phyloP scores from a whole-genome alignment of 2,797 vertebrate species.

The Orestias chungarensis region DNA sequence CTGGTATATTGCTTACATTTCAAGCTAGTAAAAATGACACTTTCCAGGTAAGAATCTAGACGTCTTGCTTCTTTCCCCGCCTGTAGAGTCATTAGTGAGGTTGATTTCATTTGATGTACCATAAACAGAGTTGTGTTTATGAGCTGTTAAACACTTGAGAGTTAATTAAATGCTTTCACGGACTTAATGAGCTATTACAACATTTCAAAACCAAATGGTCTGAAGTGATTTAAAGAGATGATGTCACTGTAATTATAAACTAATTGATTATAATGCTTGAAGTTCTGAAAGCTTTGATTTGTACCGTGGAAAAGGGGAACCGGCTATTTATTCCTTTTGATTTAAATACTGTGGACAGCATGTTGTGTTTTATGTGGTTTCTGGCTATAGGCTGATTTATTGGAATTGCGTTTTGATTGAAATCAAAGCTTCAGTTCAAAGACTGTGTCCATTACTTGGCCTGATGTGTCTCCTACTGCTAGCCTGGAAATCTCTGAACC shows the following conservation, averaged over 20 bases:
- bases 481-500: slow-evolving; percentile 49
- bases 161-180: slow-evolving; percentile 27
- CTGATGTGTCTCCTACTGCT: slow-evolving; percentile 54
- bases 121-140: slow-evolving; percentile 26
- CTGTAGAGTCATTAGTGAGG: slow-evolving; percentile 29
- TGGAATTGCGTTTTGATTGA: slow-evolving; percentile 38
- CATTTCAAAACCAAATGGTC: slow-evolving; percentile 16
- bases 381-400: slow-evolving; percentile 49
- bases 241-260: slow-evolving; percentile 13
- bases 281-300: slow-evolving; percentile 14
- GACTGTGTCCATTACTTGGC: slow-evolving; percentile 59
- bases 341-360: slow-evolving; percentile 26
- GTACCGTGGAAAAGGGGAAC: slow-evolving; percentile 5
- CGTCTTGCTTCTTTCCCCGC: slow-evolving; percentile 21
- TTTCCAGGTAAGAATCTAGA: slow-evolving; percentile 29
- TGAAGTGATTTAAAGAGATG: slow-evolving; percentile 3
- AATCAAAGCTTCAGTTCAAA: slow-evolving; percentile 54
- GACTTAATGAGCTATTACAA: slow-evolving; percentile 19
- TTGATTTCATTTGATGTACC: slow-evolving; percentile 32
- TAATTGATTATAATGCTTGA: slow-evolving; percentile 7
- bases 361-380: slow-evolving; percentile 37
- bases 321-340: slow-evolving; percentile 13
- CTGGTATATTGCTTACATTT: slow-evolving; percentile 37
- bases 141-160: slow-evolving; percentile 23
- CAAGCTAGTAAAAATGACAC: slow-evolving; percentile 25